Percentiles rank a stretch among this genome's conserved stretches.
phyloP scores from a whole-genome alignment of 2,797 vertebrate genomes.

The Pangasius mekongensis region DNA sequence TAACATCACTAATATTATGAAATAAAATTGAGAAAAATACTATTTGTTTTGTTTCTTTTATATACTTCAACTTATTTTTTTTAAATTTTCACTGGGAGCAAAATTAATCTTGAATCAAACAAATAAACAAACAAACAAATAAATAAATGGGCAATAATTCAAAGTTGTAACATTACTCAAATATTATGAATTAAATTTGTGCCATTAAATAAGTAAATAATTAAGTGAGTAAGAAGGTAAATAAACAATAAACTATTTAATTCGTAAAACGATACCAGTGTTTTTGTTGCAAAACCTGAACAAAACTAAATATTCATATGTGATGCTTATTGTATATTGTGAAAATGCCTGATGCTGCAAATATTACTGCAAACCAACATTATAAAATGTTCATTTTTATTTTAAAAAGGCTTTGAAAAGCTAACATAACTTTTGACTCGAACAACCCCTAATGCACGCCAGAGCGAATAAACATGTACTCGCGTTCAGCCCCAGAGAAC shows the following conservation, averaged over 20 bases:
- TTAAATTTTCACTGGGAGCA: neutral
- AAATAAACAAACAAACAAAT: neutral
- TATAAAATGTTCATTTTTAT: neutral
- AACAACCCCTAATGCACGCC: constrained; percentile 39
- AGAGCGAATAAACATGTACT: constrained; percentile 49
- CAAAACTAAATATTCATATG: too few relatives aligned
- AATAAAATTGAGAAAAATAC: neutral
- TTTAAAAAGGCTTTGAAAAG: neutral
- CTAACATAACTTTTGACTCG: neutral
- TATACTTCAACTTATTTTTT: neutral
- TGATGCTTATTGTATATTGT: neutral
- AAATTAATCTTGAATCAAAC: neutral
- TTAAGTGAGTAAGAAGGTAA: neutral
- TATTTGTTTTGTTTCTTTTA: neutral
- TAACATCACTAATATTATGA: neutral
- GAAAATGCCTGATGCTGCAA: neutral
- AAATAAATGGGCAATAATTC: neutral
- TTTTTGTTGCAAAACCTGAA: neutral
- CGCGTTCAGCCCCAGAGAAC: constrained; percentile 55
- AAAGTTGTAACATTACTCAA: neutral
- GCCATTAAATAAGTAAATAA: neutral
- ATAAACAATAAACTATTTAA: neutral
- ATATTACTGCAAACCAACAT: neutral
- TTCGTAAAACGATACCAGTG: neutral
- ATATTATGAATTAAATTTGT: neutral